Base-by-base conservation (phyloP, 2,797 vertebrate species). In the Notolepis coatsorum region DNA sequence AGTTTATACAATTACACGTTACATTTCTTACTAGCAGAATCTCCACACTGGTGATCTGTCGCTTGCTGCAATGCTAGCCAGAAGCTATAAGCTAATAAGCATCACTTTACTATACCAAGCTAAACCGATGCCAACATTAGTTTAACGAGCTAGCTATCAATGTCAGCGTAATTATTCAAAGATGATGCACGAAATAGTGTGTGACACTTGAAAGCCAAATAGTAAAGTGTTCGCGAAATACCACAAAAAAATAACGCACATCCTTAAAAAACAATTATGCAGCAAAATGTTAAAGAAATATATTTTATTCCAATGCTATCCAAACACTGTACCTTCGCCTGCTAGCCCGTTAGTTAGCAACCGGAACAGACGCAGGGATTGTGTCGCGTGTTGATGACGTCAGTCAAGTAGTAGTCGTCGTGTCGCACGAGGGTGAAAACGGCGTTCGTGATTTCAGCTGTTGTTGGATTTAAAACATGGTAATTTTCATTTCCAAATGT, bases 341-440 rank as follows among this genome's bases (percentile, higher is more conserved):
- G 52, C 1, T 21, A 56, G 15, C 23, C 54, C 58, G 72, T 85
- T 85, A 78, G 80, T 28, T 75, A 65, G 64, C 82, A 71, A 64
- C 84, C 82, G 84, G 81, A 85, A 80, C 61, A 80, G 65, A 61
- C 69, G 74, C 58, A 85, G 38, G 38, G 38, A 21, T 23, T 0
- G 4, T 3, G 87, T 85, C 87, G 75, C 4, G 2, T 47, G 5
- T 73, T 84, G 73, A 86, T 86, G 17, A 65, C 87, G 82, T 84
- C 49, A 53, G n/a, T 0, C 0, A 38, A 3, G 6, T 2, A 7
- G 8, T 1, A 20, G 18, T n/a, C 38, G 0, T 38, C 38, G 12
- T 15, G 17, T 42, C 7, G 51, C 90, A 90, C 88, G 89, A 88
- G 90, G 90, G 18, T 28, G 46, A 48, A 6, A 39, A 4, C 23